Percentiles rank a stretch among this genome's conserved stretches.
Evolutionary conservation across 1,140 invertebrate genomes (phyloP).

Genomic region (Tyrophagus putrescentiae): DNA sequence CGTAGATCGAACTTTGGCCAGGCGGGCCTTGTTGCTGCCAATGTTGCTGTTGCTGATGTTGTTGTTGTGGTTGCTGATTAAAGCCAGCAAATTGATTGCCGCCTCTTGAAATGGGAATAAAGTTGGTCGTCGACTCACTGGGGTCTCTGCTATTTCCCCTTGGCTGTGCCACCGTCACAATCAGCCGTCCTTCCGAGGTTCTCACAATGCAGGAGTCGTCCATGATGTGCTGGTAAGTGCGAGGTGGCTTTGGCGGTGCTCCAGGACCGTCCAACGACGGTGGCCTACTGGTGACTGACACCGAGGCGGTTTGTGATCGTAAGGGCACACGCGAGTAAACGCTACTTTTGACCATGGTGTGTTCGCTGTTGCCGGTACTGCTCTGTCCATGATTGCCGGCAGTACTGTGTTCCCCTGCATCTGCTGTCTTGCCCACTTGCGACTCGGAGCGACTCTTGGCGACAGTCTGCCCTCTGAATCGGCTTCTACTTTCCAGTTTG

Average conservation of each 20-base stretch:
- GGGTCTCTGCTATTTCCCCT: not conserved
- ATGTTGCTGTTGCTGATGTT: not conserved
- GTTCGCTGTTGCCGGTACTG: not conserved
- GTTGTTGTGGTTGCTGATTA: not conserved
- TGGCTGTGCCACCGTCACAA: slow-evolving; percentile 20
- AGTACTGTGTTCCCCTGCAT: too few relatives aligned
- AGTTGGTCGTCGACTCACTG: not conserved
- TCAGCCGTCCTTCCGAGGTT: slow-evolving; percentile 10
- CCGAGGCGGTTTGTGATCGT: too few relatives aligned
- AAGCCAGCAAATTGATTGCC: not conserved
- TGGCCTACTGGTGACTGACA: not conserved
- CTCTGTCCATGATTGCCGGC: too few relatives aligned
- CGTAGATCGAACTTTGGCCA: slow-evolving; percentile 13
- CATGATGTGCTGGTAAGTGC: slow-evolving; percentile 22
- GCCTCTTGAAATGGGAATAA: not conserved
- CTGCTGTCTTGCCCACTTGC: too few relatives aligned
- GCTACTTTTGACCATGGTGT: not conserved
- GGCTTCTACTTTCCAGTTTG: too few relatives aligned
- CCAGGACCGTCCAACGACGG: not conserved
- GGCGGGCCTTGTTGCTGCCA: not conserved
- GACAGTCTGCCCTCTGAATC: too few relatives aligned
- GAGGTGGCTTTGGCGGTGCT: slow-evolving; percentile 21
- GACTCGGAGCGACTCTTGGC: too few relatives aligned
- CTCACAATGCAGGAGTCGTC: slow-evolving; percentile 3
- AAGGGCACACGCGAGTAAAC: not conserved